Evolutionary conservation across 2,797 vertebrate species (phyloP).

Genomic region (Anguilla megastoma): DNA sequence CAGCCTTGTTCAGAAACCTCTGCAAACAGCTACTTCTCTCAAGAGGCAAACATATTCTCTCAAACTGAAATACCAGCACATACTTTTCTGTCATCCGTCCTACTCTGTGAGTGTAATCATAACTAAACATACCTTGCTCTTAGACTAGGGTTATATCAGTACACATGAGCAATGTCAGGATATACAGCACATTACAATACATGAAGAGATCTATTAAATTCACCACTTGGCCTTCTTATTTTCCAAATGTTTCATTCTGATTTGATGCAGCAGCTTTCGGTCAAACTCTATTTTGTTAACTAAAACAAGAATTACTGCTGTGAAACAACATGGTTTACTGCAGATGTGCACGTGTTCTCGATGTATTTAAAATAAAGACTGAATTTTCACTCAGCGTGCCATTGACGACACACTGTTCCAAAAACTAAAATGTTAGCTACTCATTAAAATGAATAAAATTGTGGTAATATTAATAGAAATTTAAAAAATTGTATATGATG

Average conservation of each 20-base stretch:
- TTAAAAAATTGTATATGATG: neutral
- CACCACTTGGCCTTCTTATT: neutral
- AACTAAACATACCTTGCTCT: neutral
- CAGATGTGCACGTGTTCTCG: neutral
- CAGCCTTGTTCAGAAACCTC: neutral
- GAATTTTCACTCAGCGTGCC: neutral
- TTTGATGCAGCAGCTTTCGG: neutral
- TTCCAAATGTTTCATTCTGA: neutral
- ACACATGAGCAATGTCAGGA: neutral
- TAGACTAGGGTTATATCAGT: neutral
- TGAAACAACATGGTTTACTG: neutral
- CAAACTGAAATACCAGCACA: neutral
- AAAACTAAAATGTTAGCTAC: neutral
- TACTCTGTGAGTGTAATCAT: neutral
- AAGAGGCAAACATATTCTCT: neutral
- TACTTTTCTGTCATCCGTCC: neutral
- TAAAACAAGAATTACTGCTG: neutral
- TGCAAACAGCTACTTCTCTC: neutral
- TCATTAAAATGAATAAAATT: neutral
- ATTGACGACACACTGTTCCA: neutral
- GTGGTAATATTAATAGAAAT: neutral
- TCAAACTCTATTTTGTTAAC: neutral
- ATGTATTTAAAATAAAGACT: neutral
- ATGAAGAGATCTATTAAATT: neutral
- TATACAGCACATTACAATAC: neutral